phyloP scores from a whole-genome alignment of 1,140 invertebrate species.

The Daktulosphaira vitifoliae region DNA sequence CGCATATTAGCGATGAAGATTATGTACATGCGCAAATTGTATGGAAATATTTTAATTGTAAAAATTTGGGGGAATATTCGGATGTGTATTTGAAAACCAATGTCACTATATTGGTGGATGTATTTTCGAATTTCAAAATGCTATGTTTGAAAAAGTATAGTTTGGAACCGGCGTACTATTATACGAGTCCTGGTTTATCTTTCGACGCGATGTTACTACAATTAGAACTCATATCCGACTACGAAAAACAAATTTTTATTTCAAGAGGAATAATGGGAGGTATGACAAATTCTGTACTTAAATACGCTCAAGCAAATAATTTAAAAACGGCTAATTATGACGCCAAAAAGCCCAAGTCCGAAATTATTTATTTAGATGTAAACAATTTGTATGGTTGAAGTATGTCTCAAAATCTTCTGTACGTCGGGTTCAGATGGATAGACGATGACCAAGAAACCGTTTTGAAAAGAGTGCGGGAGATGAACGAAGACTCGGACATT shows the following conservation, averaged over 20 bases:
- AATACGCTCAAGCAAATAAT: too few relatives aligned
- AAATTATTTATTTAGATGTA: too few relatives aligned
- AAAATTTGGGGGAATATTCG: too few relatives aligned
- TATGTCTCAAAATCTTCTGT: constrained; percentile 28
- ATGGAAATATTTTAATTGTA: constrained; percentile 43
- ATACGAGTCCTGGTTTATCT: constrained; percentile 35
- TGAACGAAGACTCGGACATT: neutral
- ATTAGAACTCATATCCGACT: too few relatives aligned
- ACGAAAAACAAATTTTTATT: too few relatives aligned
- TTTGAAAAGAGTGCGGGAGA: neutral
- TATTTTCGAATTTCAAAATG: constrained; percentile 44
- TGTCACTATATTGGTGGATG: constrained; percentile 43
- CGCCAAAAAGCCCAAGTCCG: too few relatives aligned
- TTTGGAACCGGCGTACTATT: neutral
- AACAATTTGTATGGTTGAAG: constrained; percentile 31
- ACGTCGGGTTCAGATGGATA: neutral
- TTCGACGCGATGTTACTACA: constrained; percentile 31
- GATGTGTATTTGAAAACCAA: constrained; percentile 46
- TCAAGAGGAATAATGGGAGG: too few relatives aligned
- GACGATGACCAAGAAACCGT: neutral
- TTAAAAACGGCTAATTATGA: too few relatives aligned
- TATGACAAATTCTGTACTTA: too few relatives aligned
- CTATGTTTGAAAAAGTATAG: constrained; percentile 40
- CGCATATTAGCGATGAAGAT: too few relatives aligned
- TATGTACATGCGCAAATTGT: too few relatives aligned